Evolutionary conservation across 2,113 vertebrate species (phyloP), one percentile per base, ranked within the genome.

Genomic region (Dasyornis broadbenti): DNA sequence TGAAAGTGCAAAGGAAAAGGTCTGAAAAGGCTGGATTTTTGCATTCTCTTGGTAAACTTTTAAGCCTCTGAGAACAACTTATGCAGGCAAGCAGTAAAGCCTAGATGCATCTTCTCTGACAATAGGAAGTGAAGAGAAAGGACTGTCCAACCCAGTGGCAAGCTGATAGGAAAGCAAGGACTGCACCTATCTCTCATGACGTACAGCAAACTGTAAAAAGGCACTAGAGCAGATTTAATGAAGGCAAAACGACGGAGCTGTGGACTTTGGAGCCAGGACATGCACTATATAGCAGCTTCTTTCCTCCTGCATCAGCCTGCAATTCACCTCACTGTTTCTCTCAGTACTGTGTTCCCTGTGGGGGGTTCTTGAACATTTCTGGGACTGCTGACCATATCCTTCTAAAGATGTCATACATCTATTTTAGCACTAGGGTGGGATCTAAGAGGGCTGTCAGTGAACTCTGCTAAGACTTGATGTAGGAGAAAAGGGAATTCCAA

Each of bases 1-100:
- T 99, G 88, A 52, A 76, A 95, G 78, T 56, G 53, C 7, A 92
- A 94, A 91, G 64, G 2, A 71, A 71, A 88, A 85, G 57, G 37
- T 95, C 57, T 82, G 82, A 93, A 92, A 95, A 91, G 24, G 63
- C 0, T 77, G 39, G 30, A 76, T n/a, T 69, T 30, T n/a, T 86
- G 22, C 42, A 70, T 59, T 80, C 85, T 35, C 54, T 87, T 2
- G 2, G 40, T 15, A 86, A 83, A 59, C 9, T 81, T 88, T 53
- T 31, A 88, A 80, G 53, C 1, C 1, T n/a, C 22, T 64, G 42
- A 87, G 76, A 93, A 77, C 10, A 83, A 59, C 22, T 91, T 72
- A 66, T 5, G 42, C 42, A 92, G 86, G 42, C 33, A 80, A 90
- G 60, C 30, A 63, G 64, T 49, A 63, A 89, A 94, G 56, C 19